Evolutionary conservation across 2,888 invertebrate species (phyloP).

Genomic region (Suillia variegata): DNA sequence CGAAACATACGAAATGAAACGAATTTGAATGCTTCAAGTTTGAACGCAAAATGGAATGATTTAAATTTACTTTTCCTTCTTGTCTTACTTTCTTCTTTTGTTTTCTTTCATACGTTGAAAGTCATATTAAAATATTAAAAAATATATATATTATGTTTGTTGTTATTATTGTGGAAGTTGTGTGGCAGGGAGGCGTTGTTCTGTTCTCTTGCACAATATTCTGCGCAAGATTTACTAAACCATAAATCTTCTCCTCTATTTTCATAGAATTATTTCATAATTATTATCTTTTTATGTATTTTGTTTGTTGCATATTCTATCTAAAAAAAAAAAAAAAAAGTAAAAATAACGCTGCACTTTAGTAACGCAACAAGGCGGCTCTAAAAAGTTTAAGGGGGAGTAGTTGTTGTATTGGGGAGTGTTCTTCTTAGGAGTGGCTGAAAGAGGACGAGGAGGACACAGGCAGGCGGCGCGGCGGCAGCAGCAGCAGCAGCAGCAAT

Average conservation of each 20-base stretch:
- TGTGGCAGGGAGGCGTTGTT: background rate
- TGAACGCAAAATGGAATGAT: constrained; percentile 30
- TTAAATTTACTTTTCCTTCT: background rate
- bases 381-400: no score
- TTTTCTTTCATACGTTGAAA: constrained; percentile 11
- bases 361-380: no score
- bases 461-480: background rate
- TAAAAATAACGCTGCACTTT: background rate
- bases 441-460: background rate
- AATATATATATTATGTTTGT: no score
- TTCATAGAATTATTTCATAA: constrained; percentile 20
- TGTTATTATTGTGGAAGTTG: background rate
- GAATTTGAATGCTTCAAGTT: no score
- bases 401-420: background rate
- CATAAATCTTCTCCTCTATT: constrained; percentile 16
- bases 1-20: no score
- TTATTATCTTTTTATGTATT: constrained; percentile 8
- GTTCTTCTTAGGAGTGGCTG: background rate
- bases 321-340: background rate
- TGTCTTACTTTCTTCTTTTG: constrained; percentile 17
- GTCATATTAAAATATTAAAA: no score
- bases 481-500: background rate
- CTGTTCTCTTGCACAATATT: constrained; percentile 2
- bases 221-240: constrained; percentile 24
- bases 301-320: constrained; percentile 13